Percentiles rank a stretch among this genome's conserved stretches.
phyloP scores from a whole-genome alignment of 2,888 invertebrate species.

The Galerucella pusilla region DNA sequence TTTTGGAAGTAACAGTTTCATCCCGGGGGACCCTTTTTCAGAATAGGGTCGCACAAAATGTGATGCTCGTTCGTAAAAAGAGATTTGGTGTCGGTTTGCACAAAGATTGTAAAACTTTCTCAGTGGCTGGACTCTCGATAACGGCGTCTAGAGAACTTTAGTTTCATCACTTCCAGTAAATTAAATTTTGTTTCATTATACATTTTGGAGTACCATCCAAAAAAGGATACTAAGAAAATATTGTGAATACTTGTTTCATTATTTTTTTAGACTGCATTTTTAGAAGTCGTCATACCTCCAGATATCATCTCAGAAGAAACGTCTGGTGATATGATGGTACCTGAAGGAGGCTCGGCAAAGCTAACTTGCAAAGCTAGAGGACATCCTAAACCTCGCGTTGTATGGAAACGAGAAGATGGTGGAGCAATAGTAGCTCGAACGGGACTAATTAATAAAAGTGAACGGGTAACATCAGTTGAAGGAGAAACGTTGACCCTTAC shows the following conservation, averaged over 20 bases:
- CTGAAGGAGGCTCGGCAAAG: constrained; percentile 91
- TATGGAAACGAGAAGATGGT: constrained; percentile 89
- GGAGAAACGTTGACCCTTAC: constrained; percentile 84
- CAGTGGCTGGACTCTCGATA: constrained; percentile 32
- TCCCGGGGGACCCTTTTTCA: constrained; percentile 29
- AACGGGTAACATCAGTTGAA: constrained; percentile 80
- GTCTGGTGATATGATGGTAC: constrained; percentile 93
- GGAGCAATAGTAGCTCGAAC: constrained; percentile 83
- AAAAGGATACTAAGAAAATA: not conserved
- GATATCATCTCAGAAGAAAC: constrained; percentile 91
- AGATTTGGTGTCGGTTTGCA: constrained; percentile 42
- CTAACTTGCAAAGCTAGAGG: constrained; percentile 88
- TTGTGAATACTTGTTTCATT: not conserved
- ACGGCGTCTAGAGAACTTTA: constrained; percentile 29
- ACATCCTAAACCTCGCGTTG: constrained; percentile 84
- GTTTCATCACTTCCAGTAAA: constrained; percentile 19
- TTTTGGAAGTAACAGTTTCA: constrained; percentile 40
- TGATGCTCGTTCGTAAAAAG: constrained; percentile 40
- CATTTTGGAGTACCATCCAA: not conserved
- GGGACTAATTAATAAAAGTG: constrained; percentile 78
- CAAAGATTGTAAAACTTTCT: constrained; percentile 42
- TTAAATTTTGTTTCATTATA: constrained; percentile 19
- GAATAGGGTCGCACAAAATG: constrained; percentile 38
- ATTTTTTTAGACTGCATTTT: constrained; percentile 67
- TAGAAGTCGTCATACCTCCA: constrained; percentile 92